A percentile compares a stretch with the other conserved stretches of the same genome.
phyloP scores from a whole-genome alignment of 2,113 vertebrate species.

The Stigmatopora nigra region DNA sequence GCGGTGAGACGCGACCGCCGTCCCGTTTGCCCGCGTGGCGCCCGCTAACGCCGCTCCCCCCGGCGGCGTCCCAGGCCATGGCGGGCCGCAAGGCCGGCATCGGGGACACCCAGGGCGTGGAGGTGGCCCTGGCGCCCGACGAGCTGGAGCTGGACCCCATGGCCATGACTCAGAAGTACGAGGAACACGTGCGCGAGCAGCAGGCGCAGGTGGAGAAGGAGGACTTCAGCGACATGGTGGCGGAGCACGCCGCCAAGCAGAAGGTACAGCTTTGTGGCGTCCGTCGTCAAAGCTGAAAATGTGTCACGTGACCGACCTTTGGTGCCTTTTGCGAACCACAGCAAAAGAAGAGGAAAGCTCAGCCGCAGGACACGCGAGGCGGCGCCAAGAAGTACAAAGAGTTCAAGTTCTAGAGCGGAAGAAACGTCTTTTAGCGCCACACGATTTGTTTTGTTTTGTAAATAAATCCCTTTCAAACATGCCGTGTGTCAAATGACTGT shows the following conservation, averaged over 20 bases:
- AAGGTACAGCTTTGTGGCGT: too few relatives aligned
- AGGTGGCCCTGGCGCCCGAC: slow-evolving; percentile 83
- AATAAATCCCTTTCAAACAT: slow-evolving; percentile 56
- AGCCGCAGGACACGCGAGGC: slow-evolving; percentile 79
- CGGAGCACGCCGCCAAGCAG: slow-evolving; percentile 89
- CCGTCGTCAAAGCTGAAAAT: too few relatives aligned
- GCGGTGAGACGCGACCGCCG: slow-evolving; percentile 48
- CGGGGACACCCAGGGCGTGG: slow-evolving; percentile 79
- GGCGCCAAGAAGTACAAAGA: slow-evolving; percentile 91
- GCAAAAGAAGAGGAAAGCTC: slow-evolving; percentile 91
- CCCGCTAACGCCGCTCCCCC: too few relatives aligned
- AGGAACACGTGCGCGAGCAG: slow-evolving; percentile 86
- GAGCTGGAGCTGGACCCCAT: slow-evolving; percentile 89
- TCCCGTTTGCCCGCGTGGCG: too few relatives aligned
- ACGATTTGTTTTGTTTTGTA: slow-evolving; percentile 58
- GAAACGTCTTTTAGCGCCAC: slow-evolving; percentile 17
- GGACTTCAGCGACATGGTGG: slow-evolving; percentile 96
- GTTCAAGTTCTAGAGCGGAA: slow-evolving; percentile 80
- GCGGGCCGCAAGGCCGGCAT: slow-evolving; percentile 70
- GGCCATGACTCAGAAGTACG: slow-evolving; percentile 91
- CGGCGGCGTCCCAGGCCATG: slow-evolving; percentile 62
- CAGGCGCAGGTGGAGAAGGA: slow-evolving; percentile 92
- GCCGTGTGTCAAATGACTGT: not conserved
- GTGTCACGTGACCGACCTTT: too few relatives aligned
- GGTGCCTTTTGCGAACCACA: slow-evolving; percentile 34